phyloP scores from a whole-genome alignment of 1,140 invertebrate species.

The Magallana gigas region DNA sequence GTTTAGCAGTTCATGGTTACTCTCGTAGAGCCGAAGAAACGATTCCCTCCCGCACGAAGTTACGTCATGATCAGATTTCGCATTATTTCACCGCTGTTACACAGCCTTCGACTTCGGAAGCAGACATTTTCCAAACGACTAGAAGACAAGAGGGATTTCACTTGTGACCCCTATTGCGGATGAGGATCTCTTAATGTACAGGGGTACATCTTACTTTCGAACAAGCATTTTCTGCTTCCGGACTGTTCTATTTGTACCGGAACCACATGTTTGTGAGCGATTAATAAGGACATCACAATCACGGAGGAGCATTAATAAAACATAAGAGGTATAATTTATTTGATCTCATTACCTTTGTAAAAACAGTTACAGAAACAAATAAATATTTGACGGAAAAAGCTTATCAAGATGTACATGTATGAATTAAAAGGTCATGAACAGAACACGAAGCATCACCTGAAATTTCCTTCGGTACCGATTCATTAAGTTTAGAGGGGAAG shows the following conservation, averaged over 20 bases:
- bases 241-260: not conserved
- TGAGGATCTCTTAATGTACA: conserved; percentile 11
- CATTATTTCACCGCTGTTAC: conserved; percentile 13
- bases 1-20: conserved; percentile 5
- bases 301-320: not conserved
- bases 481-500: too few relatives aligned
- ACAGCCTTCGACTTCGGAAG: conserved; percentile 18
- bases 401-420: too few relatives aligned
- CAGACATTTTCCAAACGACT: not conserved
- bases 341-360: too few relatives aligned
- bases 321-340: not conserved
- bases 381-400: too few relatives aligned
- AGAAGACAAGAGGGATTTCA: conserved; percentile 34
- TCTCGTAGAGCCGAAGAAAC: conserved; percentile 20
- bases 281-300: not conserved
- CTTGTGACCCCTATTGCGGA: not conserved
- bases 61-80: not conserved
- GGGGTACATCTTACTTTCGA: not conserved
- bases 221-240: conserved; percentile 7
- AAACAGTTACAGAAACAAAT: too few relatives aligned
- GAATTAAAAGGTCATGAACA: too few relatives aligned
- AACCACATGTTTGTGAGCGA: conserved; percentile 11
- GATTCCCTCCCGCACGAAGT: not conserved
- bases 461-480: too few relatives aligned
- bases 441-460: too few relatives aligned